phyloP scores from a whole-genome alignment of 2,113 vertebrate species.

The Seriola dumerili region DNA sequence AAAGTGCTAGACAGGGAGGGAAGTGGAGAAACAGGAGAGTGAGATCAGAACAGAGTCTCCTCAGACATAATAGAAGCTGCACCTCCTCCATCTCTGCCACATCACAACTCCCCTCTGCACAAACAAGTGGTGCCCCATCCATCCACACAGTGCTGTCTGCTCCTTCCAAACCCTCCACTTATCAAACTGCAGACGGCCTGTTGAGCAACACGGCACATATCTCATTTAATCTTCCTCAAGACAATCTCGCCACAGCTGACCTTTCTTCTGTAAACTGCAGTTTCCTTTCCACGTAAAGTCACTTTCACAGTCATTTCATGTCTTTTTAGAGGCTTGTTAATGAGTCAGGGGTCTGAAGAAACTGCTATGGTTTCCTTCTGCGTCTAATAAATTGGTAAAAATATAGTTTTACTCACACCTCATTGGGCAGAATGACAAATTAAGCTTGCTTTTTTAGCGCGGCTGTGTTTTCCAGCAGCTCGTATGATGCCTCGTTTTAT shows the following conservation, averaged over 20 bases:
- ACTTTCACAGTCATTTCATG: slow-evolving; percentile 45
- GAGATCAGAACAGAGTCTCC: slow-evolving; percentile 37
- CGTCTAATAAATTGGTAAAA: slow-evolving; percentile 61
- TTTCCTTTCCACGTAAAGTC: slow-evolving; percentile 26
- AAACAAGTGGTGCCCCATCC: background rate
- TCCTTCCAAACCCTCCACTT: slow-evolving; percentile 18
- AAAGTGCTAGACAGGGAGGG: background rate
- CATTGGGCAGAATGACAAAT: slow-evolving; percentile 61
- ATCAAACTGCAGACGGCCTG: slow-evolving; percentile 26
- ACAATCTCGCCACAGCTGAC: background rate
- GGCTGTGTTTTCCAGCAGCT: slow-evolving; percentile 50
- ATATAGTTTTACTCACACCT: slow-evolving; percentile 59
- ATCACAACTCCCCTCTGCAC: slow-evolving; percentile 28
- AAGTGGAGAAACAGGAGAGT: background rate
- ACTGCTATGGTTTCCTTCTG: slow-evolving; percentile 58
- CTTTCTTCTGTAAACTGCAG: slow-evolving; percentile 19
- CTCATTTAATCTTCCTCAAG: slow-evolving; percentile 9
- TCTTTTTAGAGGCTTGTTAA: slow-evolving; percentile 55
- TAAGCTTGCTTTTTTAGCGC: slow-evolving; percentile 37
- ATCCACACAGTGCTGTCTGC: slow-evolving; percentile 4
- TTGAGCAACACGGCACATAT: slow-evolving; percentile 16
- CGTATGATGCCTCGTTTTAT: slow-evolving; percentile 45
- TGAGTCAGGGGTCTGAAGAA: slow-evolving; percentile 50
- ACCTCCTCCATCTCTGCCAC: slow-evolving; percentile 57
- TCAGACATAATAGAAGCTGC: slow-evolving; percentile 45